Evolutionary conservation across 2,888 invertebrate species (phyloP).

Genomic region (Corbicula japonica): DNA sequence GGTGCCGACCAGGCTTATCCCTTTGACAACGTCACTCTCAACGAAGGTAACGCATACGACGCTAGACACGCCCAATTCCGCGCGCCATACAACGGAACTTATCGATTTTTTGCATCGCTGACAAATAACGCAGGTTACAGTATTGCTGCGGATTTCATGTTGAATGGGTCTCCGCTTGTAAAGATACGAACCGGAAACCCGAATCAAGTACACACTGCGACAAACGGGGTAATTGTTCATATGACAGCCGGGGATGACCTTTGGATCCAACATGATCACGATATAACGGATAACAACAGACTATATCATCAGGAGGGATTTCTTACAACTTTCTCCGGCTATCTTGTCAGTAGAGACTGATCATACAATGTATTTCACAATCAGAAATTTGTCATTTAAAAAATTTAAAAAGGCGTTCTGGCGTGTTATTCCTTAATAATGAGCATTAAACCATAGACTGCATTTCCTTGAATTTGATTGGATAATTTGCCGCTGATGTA

Average conservation of each 20-base stretch:
- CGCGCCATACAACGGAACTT: conserved; percentile 82
- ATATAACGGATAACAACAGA: conserved; percentile 49
- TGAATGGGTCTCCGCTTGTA: conserved; percentile 35
- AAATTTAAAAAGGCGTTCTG: no score
- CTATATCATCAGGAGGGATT: conserved; percentile 48
- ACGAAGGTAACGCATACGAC: conserved; percentile 81
- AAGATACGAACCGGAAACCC: conserved; percentile 57
- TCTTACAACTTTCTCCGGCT: conserved; percentile 58
- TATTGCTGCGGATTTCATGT: conserved; percentile 48
- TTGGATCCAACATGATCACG: conserved; percentile 59
- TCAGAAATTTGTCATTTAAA: no score
- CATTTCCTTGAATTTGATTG: no score
- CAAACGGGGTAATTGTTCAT: conserved; percentile 47
- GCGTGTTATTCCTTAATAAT: no score
- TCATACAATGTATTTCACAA: not conserved
- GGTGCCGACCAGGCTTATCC: conserved; percentile 65
- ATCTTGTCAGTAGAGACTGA: conserved; percentile 55
- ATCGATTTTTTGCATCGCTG: conserved; percentile 82
- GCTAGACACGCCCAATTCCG: conserved; percentile 79
- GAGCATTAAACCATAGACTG: no score
- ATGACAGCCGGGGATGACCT: conserved; percentile 58
- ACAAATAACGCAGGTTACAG: conserved; percentile 76
- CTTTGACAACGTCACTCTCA: conserved; percentile 82
- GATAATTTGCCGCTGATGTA: no score
- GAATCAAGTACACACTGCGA: conserved; percentile 44